Evolutionary conservation across 2,113 vertebrate genomes (phyloP), one percentile per base, ranked within the genome.

Genomic region (Chionomys nivalis): DNA sequence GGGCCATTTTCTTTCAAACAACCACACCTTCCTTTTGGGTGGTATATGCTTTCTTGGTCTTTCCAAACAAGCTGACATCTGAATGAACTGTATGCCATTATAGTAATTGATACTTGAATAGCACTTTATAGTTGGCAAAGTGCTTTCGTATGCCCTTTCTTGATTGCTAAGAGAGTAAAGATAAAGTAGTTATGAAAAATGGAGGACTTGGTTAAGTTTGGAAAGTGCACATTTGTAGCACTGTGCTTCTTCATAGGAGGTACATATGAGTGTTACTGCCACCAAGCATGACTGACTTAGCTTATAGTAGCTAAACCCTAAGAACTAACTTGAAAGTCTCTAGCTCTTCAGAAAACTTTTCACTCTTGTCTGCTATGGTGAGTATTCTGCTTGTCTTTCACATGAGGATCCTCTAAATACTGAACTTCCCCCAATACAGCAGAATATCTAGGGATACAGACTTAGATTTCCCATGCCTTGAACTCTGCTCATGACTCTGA

Each of bases 1-100:
- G 14, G 66, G 16, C 33, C 33, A 36, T 70, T 70, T 70, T 70
- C 5, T 70, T 36, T 70, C 33, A 36, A 70, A 70, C 68, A 16
- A n/a, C 16, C 16, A 36, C 72, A 36, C 3, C 94, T 96, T 96
- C 2, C 44, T 87, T 94, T 0, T 87, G 55, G 36, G 81, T 7
- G 87, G 52, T 23, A 79, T 44, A 3, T 91, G 0, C 96, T 90
- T 95, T 89, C 47, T 93, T 78, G 28, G 7, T 87, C 88, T 96
- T 96, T 47, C 58, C 58, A 91, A 93, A 89, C 31, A 96, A 95
- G 33, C 44, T 72, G 49, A 92, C n/a, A 49, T 92, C 61, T 87
- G 13, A 52, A 52, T 79, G 21, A 95, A 93, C 82, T 55, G 42
- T 33, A 78, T 81, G 65, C 87, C n/a, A 85, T 90, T 66, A 77